phyloP scores from a whole-genome alignment of 2,113 vertebrate genomes.

The Gobio gobio region DNA sequence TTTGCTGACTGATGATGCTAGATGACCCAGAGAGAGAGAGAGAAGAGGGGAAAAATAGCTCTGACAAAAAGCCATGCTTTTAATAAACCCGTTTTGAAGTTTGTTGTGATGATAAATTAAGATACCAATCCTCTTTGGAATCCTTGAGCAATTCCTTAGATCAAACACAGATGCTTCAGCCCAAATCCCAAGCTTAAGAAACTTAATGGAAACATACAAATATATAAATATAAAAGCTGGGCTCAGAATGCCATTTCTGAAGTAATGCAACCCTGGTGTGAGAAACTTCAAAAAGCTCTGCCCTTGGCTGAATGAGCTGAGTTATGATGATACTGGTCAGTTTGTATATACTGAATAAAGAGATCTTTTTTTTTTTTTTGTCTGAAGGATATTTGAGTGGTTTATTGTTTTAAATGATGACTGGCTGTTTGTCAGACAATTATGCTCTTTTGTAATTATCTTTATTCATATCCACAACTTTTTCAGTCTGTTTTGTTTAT shows the following conservation, averaged over 20 bases:
- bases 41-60: not conserved
- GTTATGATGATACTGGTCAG: constrained; percentile 37
- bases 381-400: not conserved
- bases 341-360: not conserved
- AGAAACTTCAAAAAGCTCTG: constrained; percentile 63
- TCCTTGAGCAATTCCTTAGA: constrained; percentile 51
- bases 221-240: constrained; percentile 34
- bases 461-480: constrained; percentile 10
- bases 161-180: constrained; percentile 56
- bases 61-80: constrained; percentile 10
- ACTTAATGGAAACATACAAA: constrained; percentile 56
- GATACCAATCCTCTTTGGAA: constrained; percentile 44
- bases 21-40: not conserved
- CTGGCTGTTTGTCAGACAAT: not conserved
- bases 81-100: constrained; percentile 57
- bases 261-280: constrained; percentile 61
- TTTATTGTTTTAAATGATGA: constrained; percentile 2
- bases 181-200: constrained; percentile 59
- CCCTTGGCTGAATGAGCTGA: constrained; percentile 58
- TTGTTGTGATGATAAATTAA: constrained; percentile 59
- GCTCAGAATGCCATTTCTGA: constrained; percentile 35
- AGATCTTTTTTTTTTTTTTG: not conserved
- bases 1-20: not conserved
- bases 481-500: constrained; percentile 20
- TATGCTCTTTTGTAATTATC: not conserved